phyloP scores from a whole-genome alignment of 1,140 invertebrate species.

The Battus philenor region DNA sequence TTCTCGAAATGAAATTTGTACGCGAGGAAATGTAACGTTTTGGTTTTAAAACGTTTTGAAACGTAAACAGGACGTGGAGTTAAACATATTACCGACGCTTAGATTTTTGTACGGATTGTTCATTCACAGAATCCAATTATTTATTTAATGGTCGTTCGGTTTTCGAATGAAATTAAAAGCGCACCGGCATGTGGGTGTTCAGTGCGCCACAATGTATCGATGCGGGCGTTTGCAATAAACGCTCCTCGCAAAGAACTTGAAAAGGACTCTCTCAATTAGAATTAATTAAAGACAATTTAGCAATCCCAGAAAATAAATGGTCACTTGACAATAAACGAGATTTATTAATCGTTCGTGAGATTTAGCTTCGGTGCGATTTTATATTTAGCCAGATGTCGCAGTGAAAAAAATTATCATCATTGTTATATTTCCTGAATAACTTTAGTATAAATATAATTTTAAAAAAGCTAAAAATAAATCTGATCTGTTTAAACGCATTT shows the following conservation, averaged over 20 bases:
- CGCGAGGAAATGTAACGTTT: conserved; percentile 33
- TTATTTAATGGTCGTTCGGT: conserved; percentile 31
- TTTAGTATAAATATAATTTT: too few relatives aligned
- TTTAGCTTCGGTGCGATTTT: conserved; percentile 30
- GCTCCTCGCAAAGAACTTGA: conserved; percentile 51
- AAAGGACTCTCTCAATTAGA: conserved; percentile 68
- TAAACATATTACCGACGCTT: conserved; percentile 21
- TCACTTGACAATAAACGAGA: conserved; percentile 63
- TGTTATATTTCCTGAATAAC: conserved; percentile 2
- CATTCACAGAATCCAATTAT: conserved; percentile 24
- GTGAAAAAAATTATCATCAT: too few relatives aligned
- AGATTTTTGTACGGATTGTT: conserved; percentile 15
- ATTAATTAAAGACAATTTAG: conserved; percentile 74
- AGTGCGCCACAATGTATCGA: conserved; percentile 34
- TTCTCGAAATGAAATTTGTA: conserved; percentile 33
- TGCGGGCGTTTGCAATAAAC: conserved; percentile 65
- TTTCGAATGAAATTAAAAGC: conserved; percentile 46
- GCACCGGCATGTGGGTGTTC: conserved; percentile 43
- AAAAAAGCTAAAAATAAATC: too few relatives aligned
- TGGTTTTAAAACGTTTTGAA: conserved; percentile 28
- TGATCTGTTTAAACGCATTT: too few relatives aligned
- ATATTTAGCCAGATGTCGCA: conserved; percentile 7
- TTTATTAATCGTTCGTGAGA: conserved; percentile 62
- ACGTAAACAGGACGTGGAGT: conserved; percentile 31
- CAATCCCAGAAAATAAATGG: conserved; percentile 62